Evolutionary conservation across 2,797 vertebrate species (phyloP), one percentile per base, ranked within the genome.

Genomic region (Neopelma chrysocephalum): DNA sequence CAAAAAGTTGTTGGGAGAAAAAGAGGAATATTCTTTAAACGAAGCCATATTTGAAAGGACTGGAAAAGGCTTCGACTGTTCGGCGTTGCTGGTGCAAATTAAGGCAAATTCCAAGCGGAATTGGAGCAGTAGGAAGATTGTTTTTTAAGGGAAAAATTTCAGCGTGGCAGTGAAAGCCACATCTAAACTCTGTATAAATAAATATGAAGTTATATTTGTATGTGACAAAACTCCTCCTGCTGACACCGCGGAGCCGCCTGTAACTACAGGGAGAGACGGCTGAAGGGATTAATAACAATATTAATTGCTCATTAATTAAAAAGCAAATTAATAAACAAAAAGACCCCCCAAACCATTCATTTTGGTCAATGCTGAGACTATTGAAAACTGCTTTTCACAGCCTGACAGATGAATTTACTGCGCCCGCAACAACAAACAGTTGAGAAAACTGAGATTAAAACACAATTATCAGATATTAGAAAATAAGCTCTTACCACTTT

Each of bases 401-500:
- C 60, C 76, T 57, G 84, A 14, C 45, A 73, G 47, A 51, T 6
- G 9, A 50, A 82, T 72, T 87, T 31, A 29, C 40, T 61, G 43
- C 22, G 23, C 40, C 65, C 2, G 3, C 62, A 31, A 62, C 25
- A 58, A 89, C 56, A 69, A 19, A 21, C 22, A 32, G 20, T 0
- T 5, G 26, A 23, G 40, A 70, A 61, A 62, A 68, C 19, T 15
- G 16, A 78, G 56, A 43, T 27, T 38, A 53, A 60, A 90, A 50
- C 43, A 23, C 16, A 56, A 22, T 14, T 13, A 69, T 29, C 27
- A 79, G 40, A 56, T 12, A 92, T 45, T 11, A 83, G 38, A 69
- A 69, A 87, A 83, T 10, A 21, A 83, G 32, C 31, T 71, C 96
- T 97, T 96, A 96, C 96, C 96, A 36, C 40, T 38, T 20, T 47